Conservation (phyloP, 2,797 vertebrate species). For the Philypnodon macrostomus region DNA sequence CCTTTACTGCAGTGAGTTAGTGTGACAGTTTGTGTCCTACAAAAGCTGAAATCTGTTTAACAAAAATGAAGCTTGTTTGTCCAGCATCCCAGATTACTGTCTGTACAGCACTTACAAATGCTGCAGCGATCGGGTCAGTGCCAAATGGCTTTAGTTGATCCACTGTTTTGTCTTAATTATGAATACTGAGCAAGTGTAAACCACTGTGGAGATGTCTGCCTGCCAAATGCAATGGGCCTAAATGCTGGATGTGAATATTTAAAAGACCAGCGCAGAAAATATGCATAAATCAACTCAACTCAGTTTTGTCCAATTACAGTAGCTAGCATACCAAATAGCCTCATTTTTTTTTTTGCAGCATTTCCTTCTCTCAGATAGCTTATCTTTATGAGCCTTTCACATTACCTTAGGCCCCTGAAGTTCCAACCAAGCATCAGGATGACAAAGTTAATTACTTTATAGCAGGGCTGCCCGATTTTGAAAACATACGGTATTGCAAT, state of each 20-base stretch:
- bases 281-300: too few species aligned
- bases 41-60: constrained; percentile 28
- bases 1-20: constrained; percentile 11
- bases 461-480: too few species aligned
- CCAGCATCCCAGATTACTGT: constrained; percentile 15
- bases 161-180: constrained; percentile 29
- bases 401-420: too few species aligned
- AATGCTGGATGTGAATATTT: constrained; percentile 11
- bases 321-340: too few species aligned
- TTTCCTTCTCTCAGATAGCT: too few species aligned
- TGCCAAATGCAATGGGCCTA: constrained; percentile 21
- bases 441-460: too few species aligned
- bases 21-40: constrained; percentile 17
- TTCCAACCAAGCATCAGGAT: too few species aligned
- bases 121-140: constrained; percentile 17
- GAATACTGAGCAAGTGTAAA: constrained; percentile 15
- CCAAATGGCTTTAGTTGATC: constrained; percentile 29
- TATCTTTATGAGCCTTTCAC: too few species aligned
- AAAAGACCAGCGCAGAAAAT: not conserved
- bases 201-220: constrained; percentile 4
- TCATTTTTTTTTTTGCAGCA: too few species aligned
- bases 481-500: too few species aligned
- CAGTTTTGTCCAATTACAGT: too few species aligned
- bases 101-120: constrained; percentile 8
- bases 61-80: constrained; percentile 24